Evolutionary conservation across 1,140 invertebrate species (phyloP).

Genomic region (Trypoxylus dichotomus): DNA sequence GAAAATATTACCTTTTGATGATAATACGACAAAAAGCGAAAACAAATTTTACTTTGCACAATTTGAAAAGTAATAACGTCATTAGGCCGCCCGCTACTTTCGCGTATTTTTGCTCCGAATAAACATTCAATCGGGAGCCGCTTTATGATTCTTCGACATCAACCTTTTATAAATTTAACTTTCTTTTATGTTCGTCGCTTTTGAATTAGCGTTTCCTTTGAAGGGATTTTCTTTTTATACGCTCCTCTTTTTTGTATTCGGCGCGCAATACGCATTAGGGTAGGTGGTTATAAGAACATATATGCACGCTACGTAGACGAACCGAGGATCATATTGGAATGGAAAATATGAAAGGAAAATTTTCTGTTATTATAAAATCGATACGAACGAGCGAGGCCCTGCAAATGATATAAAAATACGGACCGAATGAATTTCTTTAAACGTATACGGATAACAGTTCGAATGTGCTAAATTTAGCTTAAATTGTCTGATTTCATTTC

Average conservation of each 20-base stretch:
- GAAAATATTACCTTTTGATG: too few relatives aligned
- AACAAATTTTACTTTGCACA: too few relatives aligned
- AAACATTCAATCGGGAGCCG: too few relatives aligned
- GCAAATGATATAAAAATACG: neutral
- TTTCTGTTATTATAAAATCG: neutral
- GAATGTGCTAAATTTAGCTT: too few relatives aligned
- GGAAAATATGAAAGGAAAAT: neutral
- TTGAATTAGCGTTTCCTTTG: neutral
- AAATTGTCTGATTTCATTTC: too few relatives aligned
- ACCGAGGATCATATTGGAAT: neutral
- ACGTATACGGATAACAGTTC: too few relatives aligned
- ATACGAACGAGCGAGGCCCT: neutral
- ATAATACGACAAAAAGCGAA: too few relatives aligned
- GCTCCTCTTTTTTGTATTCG: neutral
- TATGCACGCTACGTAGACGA: neutral
- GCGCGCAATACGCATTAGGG: neutral
- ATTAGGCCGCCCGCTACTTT: too few relatives aligned
- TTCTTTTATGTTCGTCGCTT: neutral
- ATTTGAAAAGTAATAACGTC: too few relatives aligned
- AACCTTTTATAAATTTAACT: neutral
- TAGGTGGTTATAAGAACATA: neutral
- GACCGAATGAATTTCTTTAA: neutral
- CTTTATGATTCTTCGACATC: too few relatives aligned
- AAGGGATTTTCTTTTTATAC: slow-evolving; percentile 2
- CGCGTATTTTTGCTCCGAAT: too few relatives aligned